Conservation (phyloP, 2,113 vertebrate species). For the Epinephelus fuscoguttatus region DNA sequence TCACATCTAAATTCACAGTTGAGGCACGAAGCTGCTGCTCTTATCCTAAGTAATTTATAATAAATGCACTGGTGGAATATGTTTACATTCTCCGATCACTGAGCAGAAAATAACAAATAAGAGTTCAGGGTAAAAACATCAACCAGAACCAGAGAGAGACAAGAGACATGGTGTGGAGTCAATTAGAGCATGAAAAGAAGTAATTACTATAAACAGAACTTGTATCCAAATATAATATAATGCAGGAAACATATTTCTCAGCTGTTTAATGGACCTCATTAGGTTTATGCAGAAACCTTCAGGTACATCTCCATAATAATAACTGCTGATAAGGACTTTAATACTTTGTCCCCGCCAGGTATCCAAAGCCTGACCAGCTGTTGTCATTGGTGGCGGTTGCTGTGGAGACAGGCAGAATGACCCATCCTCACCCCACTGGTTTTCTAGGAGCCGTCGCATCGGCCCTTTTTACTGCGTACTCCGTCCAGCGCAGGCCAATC, state of each 20-base stretch:
- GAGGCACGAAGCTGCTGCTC: not conserved
- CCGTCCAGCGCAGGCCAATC: constrained; percentile 84
- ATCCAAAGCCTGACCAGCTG: constrained; percentile 83
- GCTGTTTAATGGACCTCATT: not conserved
- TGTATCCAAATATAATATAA: not conserved
- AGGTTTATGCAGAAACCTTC: not conserved
- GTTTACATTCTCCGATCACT: constrained; percentile 2
- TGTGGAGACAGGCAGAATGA: constrained; percentile 89
- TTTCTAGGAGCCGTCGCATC: constrained; percentile 86
- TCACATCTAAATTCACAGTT: not conserved
- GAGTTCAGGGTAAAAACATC: not conserved
- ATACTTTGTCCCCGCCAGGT: constrained; percentile 72
- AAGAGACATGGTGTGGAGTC: not conserved
- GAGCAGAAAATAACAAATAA: constrained; percentile 14
- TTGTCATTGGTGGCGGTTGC: constrained; percentile 83
- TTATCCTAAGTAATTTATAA: not conserved
- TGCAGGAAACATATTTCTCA: not conserved
- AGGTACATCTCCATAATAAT: not conserved
- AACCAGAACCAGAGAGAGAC: not conserved
- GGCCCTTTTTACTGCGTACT: constrained; percentile 85
- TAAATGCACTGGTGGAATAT: not conserved
- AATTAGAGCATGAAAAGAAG: constrained; percentile 29
- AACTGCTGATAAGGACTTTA: constrained; percentile 4
- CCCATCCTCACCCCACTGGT: constrained; percentile 89
- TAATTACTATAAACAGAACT: constrained; percentile 21